Percentiles rank a stretch among this genome's conserved stretches.
phyloP scores from a whole-genome alignment of 2,797 vertebrate genomes.

The Xenentodon cancila region DNA sequence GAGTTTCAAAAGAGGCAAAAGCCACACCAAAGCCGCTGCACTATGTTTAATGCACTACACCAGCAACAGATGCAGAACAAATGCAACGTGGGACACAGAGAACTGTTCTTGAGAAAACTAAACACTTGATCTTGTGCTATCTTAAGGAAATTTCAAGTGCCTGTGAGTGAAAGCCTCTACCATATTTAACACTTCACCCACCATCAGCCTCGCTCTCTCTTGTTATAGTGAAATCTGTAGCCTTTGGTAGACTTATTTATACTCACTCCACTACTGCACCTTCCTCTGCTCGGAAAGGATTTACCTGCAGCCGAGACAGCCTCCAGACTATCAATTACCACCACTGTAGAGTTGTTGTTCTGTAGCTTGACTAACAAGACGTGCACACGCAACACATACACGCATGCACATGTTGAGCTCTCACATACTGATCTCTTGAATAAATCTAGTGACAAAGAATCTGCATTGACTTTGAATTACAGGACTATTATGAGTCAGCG shows the following conservation, averaged over 20 bases:
- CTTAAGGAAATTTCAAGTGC: constrained; percentile 25
- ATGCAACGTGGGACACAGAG: constrained; percentile 23
- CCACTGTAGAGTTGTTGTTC: constrained; percentile 74
- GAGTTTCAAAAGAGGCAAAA: constrained; percentile 49
- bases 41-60: constrained; percentile 24
- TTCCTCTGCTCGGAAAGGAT: constrained; percentile 66
- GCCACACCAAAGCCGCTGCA: constrained; percentile 35
- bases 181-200: constrained; percentile 41
- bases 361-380: constrained; percentile 70
- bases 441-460: constrained; percentile 49
- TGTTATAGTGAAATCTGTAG: constrained; percentile 69
- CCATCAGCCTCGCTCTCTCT: constrained; percentile 26
- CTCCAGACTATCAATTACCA: constrained; percentile 83
- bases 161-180: constrained; percentile 19
- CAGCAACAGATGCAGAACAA: constrained; percentile 34
- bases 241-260: constrained; percentile 74
- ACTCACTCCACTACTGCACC: constrained; percentile 33
- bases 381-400: constrained; percentile 31
- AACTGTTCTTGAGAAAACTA: constrained; percentile 24
- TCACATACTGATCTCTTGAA: constrained; percentile 20
- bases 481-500: constrained; percentile 46
- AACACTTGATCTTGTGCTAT: constrained; percentile 31
- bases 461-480: constrained; percentile 27
- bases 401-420: constrained; percentile 1
- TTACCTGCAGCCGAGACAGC: constrained; percentile 81